Evolutionary conservation across 2,797 vertebrate species (phyloP).

Genomic region (Gallirallus australis): DNA sequence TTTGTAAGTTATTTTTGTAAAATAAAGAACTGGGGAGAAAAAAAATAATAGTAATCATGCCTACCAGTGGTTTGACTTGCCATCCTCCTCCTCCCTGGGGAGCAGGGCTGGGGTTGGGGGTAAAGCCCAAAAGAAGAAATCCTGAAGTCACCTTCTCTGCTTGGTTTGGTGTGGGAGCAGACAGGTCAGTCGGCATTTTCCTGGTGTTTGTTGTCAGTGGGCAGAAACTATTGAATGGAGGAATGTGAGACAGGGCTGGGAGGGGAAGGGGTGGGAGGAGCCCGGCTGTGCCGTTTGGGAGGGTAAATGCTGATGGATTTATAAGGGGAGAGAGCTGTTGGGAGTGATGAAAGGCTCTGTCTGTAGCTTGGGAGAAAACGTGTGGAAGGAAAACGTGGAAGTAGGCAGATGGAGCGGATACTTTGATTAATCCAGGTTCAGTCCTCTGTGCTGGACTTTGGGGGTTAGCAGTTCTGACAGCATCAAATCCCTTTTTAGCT

Average conservation of each 20-base stretch:
- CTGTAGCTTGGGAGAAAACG: background rate
- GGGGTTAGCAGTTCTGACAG: background rate
- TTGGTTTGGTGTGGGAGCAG: background rate
- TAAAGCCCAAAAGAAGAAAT: background rate
- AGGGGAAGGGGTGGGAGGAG: background rate
- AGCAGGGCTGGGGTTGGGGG: too few relatives aligned
- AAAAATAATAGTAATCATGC: background rate
- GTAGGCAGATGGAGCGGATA: background rate
- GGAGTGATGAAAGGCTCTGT: background rate
- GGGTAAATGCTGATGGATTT: slow-evolving; percentile 7
- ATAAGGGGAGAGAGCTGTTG: background rate
- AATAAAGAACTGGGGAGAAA: slow-evolving; percentile 67
- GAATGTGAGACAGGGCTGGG: background rate
- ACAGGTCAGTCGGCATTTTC: background rate
- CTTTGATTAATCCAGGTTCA: slow-evolving; percentile 24
- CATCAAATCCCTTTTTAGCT: slow-evolving; percentile 26
- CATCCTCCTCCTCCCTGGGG: background rate
- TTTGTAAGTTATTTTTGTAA: slow-evolving; percentile 83
- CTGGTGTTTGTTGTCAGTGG: background rate
- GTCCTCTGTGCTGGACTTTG: background rate
- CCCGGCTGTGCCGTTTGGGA: background rate
- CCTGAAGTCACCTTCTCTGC: background rate
- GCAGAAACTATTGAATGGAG: background rate
- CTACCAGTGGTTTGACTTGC: background rate
- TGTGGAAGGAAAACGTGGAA: rapidly evolving